These are phyloP conservation scores for Sinosuthora webbiana DNA, from an alignment of 2,113 vertebrate species.

Conservation along the genomic window DNA sequence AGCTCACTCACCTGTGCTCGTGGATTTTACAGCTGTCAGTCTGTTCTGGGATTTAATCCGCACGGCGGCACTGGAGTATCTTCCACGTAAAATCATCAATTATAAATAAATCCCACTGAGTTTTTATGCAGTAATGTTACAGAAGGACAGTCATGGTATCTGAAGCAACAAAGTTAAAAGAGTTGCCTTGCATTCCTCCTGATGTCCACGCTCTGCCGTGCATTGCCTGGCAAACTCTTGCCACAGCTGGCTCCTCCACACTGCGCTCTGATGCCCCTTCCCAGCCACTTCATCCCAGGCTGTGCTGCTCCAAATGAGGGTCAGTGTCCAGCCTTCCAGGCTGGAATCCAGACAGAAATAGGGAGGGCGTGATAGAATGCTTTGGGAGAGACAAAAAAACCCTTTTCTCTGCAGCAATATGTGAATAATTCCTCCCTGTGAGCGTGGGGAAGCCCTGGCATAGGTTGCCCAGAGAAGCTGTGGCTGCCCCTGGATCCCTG, in stretches of 20 bases:
- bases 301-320: not conserved
- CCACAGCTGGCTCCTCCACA: not conserved
- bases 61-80: not conserved
- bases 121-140: not conserved
- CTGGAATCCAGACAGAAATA: not conserved
- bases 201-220: not conserved
- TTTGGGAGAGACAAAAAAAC: not conserved
- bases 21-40: not conserved
- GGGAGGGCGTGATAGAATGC: not conserved
- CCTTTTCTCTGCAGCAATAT: not conserved
- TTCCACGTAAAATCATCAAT: not conserved
- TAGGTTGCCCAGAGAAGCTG: not conserved
- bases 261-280: fast-evolving
- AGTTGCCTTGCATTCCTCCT: not conserved
- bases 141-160: not conserved
- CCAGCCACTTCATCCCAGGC: not conserved
- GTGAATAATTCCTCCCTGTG: not conserved
- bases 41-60: not conserved
- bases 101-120: not conserved
- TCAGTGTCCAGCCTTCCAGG: not conserved
- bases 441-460: fast-evolving
- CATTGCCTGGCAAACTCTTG: not conserved
- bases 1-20: not conserved
- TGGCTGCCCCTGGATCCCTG: not conserved
- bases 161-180: not conserved